Evolutionary conservation across 2,113 vertebrate genomes (phyloP).

Genomic region (Leptocoma aspasia): DNA sequence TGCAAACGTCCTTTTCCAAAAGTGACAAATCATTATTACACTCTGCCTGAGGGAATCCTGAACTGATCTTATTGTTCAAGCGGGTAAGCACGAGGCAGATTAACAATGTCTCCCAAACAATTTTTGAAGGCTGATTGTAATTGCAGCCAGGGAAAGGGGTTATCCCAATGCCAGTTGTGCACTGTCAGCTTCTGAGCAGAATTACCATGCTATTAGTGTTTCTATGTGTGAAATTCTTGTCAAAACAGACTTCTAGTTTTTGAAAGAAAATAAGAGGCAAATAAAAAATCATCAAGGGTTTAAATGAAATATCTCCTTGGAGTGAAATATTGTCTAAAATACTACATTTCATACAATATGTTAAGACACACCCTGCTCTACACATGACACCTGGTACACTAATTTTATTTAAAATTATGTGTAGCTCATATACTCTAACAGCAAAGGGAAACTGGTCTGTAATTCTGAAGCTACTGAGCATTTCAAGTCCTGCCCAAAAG

Average conservation of each 20-base stretch:
- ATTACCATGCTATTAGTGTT: constrained; percentile 1
- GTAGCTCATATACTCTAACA: not conserved
- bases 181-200: not conserved
- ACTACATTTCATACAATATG: not conserved
- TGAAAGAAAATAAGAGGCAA: not conserved
- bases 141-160: not conserved
- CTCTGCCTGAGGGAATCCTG: not conserved
- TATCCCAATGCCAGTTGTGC: not conserved
- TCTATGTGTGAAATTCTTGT: not conserved
- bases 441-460: not conserved
- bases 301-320: not conserved
- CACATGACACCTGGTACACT: not conserved
- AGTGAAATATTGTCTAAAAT: not conserved
- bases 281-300: not conserved
- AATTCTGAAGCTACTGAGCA: not conserved
- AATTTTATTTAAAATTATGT: not conserved
- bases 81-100: not conserved
- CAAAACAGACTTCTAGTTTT: not conserved
- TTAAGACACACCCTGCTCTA: not conserved
- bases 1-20: not conserved
- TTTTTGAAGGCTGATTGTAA: not conserved
- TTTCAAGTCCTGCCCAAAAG: not conserved
- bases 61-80: not conserved
- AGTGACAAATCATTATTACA: not conserved
- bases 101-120: not conserved